Evolutionary conservation across 1,140 invertebrate genomes (phyloP), one percentile per base, ranked within the genome.

Genomic region (Lerema accius): DNA sequence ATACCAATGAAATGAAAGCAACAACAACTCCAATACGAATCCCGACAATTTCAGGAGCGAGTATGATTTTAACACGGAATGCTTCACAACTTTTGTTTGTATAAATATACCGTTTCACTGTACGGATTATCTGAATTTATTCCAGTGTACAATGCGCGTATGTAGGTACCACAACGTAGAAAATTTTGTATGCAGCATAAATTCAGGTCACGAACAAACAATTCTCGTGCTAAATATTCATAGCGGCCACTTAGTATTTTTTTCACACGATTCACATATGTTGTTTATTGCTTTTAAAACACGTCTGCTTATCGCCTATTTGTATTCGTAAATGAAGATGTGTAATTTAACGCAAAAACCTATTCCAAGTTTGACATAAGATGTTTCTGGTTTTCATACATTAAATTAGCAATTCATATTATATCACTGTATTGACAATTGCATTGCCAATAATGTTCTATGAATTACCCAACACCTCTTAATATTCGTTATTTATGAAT

Each of bases 131-230:
- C 53, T 58, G 53, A 58, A 58, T 58, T 58, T 51, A 45, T 58
- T 58, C 68, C 46, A 66, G 37, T 71, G 71, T 67, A 71, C 65
- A 68, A 80, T 80, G 72, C 76, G 65, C 70, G 26, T 49, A 49
- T 59, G 66, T n/a, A n/a, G n/a, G n/a, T 55, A 70, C 69, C 60
- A 66, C 78, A 69, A 63, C 55, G 67, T 60, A 76, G 67, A 51
- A 74, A 71, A 77, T 74, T 79, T 78, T 65, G 74, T 80, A 83
- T 82, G 76, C 75, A 67, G 64, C 63, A 73, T 69, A 77, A 75
- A 87, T 85, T 79, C 80, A 78, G 73, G 82, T 82, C 84, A 84
- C 82, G 81, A 82, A 78, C 78, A 74, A 69, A 76, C 79, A 73
- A 73, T 77, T 76, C 75, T 71, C 69, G 63, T 67, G 62, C 66